phyloP scores from a whole-genome alignment of 2,113 vertebrate species.

The Onychorhynchus coronatus region DNA sequence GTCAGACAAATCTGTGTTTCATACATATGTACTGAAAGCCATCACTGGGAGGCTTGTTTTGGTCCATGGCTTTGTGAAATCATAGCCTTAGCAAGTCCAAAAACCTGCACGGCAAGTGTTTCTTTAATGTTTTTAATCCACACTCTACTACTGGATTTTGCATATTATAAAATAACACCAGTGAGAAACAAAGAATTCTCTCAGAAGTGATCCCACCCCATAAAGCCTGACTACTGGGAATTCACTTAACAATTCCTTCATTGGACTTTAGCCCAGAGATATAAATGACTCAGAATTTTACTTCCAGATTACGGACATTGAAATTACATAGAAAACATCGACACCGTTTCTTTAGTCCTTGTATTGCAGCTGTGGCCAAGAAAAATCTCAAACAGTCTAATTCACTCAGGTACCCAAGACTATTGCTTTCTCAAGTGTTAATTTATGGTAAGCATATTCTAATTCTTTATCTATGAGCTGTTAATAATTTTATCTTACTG shows the following conservation, averaged over 20 bases:
- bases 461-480: neutral
- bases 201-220: neutral
- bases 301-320: neutral
- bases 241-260: neutral
- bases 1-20: neutral
- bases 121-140: neutral
- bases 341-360: neutral
- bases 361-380: neutral
- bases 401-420: neutral
- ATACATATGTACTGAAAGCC: neutral
- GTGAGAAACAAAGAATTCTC: neutral
- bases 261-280: neutral
- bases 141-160: neutral
- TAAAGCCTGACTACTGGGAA: neutral
- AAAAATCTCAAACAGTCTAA: neutral
- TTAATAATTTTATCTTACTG: neutral
- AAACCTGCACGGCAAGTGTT: neutral
- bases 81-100: neutral
- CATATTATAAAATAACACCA: neutral
- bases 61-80: neutral
- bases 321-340: neutral
- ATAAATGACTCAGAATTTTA: constrained; percentile 1
- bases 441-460: neutral
- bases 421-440: neutral
- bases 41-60: neutral